Evolutionary conservation across 1,140 invertebrate species (phyloP), one percentile per base, ranked within the genome.

Genomic region (Melitaea cinxia): DNA sequence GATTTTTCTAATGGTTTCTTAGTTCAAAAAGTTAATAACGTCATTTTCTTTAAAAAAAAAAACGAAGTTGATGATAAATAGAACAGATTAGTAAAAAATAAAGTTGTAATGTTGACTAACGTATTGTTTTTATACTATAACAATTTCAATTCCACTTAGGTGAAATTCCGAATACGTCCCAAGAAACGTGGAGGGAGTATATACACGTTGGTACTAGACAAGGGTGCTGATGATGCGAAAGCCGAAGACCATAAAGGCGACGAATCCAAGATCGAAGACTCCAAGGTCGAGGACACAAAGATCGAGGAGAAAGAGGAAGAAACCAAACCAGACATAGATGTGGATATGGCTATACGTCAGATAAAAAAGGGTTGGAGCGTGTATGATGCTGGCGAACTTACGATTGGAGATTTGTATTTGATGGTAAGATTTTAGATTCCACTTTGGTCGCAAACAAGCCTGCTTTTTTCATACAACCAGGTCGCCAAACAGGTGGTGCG

Each of bases 351-450:
- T 0, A 76, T 91, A 3, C 78, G 83, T 42, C 93, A 94, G 76
- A 94, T 97, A 24, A 91, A 93, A 66, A 92, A 93, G 54, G 97
- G 97, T 1, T 98, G 97, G 96, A 97, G 94, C 47, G 76, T 93
- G 1, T 91, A 93, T 9, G 95, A 95, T 82, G 93, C 94, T 4
- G 95, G 95, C 14, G 94, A 94, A 24, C 93, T 98, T 26, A 97
- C 96, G 26, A 93, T 98, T 42, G 97, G 97, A 0, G 96, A 98
- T 91, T 83, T 98, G n/a, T 98, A 97, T 91, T 91, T 98, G 63
- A 97, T 97, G 94, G 95, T 95, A 82, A 83, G 68, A 50, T 50
- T 12, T 63, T n/a, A 5, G 17, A 62, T 58, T 15, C 56, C 6
- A 21, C 12, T 33, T 7, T 28, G 3, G 7, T 4, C 26, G 7